Conservation (phyloP, 2,113 vertebrate genomes). For the Colistium nudipinnis region DNA sequence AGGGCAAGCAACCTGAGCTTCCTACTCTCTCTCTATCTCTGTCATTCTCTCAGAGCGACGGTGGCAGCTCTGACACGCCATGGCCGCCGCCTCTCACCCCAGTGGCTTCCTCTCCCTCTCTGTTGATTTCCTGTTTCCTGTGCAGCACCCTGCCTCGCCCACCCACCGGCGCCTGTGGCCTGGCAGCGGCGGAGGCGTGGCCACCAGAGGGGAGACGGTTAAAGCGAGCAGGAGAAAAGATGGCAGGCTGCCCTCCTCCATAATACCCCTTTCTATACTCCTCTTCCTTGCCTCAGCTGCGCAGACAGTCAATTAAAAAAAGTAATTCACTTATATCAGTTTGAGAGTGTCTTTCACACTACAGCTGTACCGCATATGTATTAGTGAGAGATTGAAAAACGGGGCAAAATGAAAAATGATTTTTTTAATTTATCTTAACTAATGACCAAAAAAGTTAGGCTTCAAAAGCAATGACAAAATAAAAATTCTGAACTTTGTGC, state of each 20-base stretch:
- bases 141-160: constrained; percentile 42
- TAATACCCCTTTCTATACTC: constrained; percentile 27
- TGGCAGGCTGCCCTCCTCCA: constrained; percentile 29
- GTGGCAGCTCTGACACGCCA: constrained; percentile 55
- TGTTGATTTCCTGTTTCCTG: constrained; percentile 69
- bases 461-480: neutral
- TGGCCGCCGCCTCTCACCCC: constrained; percentile 42
- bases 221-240: constrained; percentile 61
- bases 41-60: constrained; percentile 46
- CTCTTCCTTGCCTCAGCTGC: constrained; percentile 46
- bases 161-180: constrained; percentile 46
- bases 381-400: neutral
- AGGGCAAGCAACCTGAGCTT: constrained; percentile 30
- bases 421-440: neutral
- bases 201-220: constrained; percentile 56
- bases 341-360: neutral
- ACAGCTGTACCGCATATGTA: neutral
- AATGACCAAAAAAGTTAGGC: neutral
- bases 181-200: constrained; percentile 47
- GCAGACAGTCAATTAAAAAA: constrained; percentile 1
- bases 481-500: neutral
- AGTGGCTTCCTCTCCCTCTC: constrained; percentile 55
- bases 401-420: neutral
- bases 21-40: constrained; percentile 32
- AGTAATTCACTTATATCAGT: neutral